Evolutionary conservation across 2,113 vertebrate genomes (phyloP).

Genomic region (Daubentonia madagascariensis): DNA sequence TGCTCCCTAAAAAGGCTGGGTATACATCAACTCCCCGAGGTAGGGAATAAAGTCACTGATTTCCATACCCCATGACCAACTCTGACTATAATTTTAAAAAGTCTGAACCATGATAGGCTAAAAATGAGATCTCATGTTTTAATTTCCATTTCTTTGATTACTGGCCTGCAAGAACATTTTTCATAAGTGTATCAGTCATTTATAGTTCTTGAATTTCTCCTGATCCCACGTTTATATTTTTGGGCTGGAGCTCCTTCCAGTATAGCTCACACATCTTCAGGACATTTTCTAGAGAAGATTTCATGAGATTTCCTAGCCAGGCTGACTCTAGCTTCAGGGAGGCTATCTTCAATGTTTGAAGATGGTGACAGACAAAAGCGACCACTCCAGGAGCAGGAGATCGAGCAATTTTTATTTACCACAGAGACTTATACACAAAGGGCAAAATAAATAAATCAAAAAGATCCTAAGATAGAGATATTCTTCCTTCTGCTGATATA

Average conservation of each 20-base stretch:
- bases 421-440: not conserved
- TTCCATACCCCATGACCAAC: not conserved
- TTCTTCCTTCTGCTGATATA: not conserved
- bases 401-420: not conserved
- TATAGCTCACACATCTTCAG: not conserved
- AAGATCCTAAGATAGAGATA: not conserved
- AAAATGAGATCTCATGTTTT: not conserved
- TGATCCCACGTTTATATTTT: not conserved
- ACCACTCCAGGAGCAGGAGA: not conserved
- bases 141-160: constrained; percentile 15
- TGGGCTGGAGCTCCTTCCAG: not conserved
- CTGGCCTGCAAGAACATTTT: not conserved
- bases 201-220: not conserved
- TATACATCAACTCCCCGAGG: not conserved
- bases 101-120: not conserved
- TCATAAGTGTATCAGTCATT: not conserved
- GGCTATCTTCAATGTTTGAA: not conserved
- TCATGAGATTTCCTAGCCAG: not conserved
- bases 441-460: not conserved
- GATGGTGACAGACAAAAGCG: not conserved
- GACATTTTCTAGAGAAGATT: not conserved
- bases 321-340: not conserved
- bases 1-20: not conserved
- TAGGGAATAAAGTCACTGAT: not conserved
- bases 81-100: not conserved